phyloP scores from a whole-genome alignment of 2,113 vertebrate species.

The Nannospalax galili region DNA sequence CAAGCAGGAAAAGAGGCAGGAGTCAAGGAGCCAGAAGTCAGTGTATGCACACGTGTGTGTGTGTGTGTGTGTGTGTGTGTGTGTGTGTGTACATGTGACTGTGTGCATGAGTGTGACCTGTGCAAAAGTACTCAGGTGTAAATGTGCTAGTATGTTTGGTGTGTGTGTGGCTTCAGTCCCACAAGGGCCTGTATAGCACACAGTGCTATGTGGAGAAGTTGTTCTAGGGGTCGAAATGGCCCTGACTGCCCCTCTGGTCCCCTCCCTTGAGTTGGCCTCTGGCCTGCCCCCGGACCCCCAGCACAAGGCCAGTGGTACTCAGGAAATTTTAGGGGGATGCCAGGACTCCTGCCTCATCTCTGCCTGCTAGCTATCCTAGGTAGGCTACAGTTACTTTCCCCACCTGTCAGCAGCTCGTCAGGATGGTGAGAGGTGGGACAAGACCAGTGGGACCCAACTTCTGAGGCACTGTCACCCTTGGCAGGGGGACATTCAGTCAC shows the following conservation, averaged over 20 bases:
- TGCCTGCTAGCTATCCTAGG: background rate
- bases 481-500: background rate
- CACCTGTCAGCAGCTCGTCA: background rate
- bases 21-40: background rate
- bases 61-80: rapidly evolving
- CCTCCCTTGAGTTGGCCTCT: background rate
- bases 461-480: background rate
- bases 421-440: background rate
- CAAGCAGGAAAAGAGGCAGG: background rate
- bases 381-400: background rate
- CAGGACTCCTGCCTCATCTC: background rate
- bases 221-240: background rate
- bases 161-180: background rate
- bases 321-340: background rate
- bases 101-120: background rate
- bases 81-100: too few relatives aligned
- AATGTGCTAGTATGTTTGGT: background rate
- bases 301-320: background rate
- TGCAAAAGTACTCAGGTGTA: background rate
- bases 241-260: background rate
- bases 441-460: background rate
- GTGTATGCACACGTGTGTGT: background rate
- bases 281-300: background rate
- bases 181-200: background rate
- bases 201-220: background rate